phyloP scores from a whole-genome alignment of 2,888 invertebrate genomes.

The Hirtodrosophila trivittata region DNA sequence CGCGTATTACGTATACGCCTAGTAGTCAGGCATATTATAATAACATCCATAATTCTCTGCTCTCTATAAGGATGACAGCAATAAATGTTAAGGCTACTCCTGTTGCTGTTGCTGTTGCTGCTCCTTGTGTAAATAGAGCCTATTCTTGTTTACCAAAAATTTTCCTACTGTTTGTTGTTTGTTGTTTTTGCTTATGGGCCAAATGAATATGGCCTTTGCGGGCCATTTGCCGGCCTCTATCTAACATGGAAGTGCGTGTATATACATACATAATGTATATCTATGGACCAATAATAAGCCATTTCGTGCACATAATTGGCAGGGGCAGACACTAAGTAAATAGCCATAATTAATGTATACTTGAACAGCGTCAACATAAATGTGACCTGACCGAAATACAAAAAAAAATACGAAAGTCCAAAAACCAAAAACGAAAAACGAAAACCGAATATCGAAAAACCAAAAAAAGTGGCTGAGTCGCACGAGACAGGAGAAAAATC shows the following conservation, averaged over 20 bases:
- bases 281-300: constrained; percentile 72
- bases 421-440: constrained; percentile 43
- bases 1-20: no score
- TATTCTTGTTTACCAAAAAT: constrained; percentile 65
- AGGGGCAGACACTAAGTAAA: constrained; percentile 57
- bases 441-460: no score
- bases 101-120: no score
- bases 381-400: constrained; percentile 73
- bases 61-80: constrained; percentile 56
- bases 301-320: constrained; percentile 76
- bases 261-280: constrained; percentile 32
- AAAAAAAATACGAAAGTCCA: constrained; percentile 52
- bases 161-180: constrained; percentile 11
- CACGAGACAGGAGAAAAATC: no score
- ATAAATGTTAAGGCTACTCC: constrained; percentile 47
- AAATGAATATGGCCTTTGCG: constrained; percentile 63
- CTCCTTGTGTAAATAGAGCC: constrained; percentile 59
- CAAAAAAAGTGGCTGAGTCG: no score
- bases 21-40: constrained; percentile 61
- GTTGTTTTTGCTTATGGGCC: constrained; percentile 34
- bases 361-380: constrained; percentile 63
- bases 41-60: constrained; percentile 69
- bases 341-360: constrained; percentile 77
- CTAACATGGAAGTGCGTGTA: no score
- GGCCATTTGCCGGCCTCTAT: constrained; percentile 59